A percentile compares a stretch with the other conserved stretches of the same genome.
phyloP scores from a whole-genome alignment of 2,888 invertebrate genomes.

The Lutraria lutraria region DNA sequence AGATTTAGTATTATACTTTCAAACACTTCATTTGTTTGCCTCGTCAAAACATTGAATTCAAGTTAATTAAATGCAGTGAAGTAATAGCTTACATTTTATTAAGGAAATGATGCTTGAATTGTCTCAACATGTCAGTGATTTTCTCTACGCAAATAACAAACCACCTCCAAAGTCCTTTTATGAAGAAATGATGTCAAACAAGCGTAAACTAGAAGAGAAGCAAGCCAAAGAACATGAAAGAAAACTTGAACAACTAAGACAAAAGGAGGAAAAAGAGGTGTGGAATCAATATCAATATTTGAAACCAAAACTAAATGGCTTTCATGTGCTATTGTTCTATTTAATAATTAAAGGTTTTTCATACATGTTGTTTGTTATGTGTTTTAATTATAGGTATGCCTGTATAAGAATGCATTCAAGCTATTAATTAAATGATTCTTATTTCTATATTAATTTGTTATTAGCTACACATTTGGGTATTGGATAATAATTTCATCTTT shows the following conservation, averaged over 20 bases:
- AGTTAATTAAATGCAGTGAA: too few species aligned
- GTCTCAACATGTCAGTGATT: conserved; percentile 92
- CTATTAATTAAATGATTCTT: too few species aligned
- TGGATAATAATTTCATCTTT: too few species aligned
- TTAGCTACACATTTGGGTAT: too few species aligned
- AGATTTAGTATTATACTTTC: too few species aligned
- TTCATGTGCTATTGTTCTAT: too few species aligned
- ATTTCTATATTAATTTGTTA: too few species aligned
- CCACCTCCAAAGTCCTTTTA: conserved; percentile 94
- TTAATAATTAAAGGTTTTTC: background rate
- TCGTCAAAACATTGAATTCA: too few species aligned
- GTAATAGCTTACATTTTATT: background rate
- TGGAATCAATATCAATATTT: background rate
- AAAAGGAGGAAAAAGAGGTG: conserved; percentile 83
- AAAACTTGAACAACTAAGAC: conserved; percentile 75
- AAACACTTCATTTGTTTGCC: too few species aligned
- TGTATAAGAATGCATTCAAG: too few species aligned
- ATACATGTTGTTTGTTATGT: background rate
- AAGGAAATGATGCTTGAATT: conserved; percentile 93
- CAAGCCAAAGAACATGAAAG: conserved; percentile 76
- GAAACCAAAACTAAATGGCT: too few species aligned
- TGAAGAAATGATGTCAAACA: conserved; percentile 94
- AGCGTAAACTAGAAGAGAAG: conserved; percentile 88
- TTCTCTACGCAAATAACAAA: conserved; percentile 93
- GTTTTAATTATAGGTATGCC: too few species aligned